Evolutionary conservation across 2,797 vertebrate species (phyloP).

Genomic region (Paratrypauchen microcephalus): DNA sequence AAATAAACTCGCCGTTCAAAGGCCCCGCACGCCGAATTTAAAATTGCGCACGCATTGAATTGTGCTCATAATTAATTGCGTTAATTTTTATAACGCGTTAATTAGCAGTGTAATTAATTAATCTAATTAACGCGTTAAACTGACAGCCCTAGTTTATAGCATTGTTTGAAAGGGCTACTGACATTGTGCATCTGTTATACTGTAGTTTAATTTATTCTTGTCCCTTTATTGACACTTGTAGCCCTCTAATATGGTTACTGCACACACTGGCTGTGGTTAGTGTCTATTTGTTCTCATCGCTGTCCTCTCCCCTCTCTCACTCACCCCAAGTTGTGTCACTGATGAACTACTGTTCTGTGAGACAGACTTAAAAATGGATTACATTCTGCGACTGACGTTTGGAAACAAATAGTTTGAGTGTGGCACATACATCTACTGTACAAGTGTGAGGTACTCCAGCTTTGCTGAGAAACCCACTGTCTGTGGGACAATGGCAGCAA

Average conservation of each 20-base stretch:
- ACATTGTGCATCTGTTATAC: not conserved
- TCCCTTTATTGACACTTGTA: not conserved
- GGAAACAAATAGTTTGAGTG: constrained; percentile 51
- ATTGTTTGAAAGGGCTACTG: not conserved
- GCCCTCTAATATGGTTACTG: constrained; percentile 6
- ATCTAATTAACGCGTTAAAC: too few relatives aligned
- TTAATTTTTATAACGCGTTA: too few relatives aligned
- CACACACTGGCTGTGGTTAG: constrained; percentile 18
- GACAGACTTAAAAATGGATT: constrained; percentile 53
- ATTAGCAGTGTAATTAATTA: too few relatives aligned
- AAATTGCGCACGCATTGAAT: too few relatives aligned
- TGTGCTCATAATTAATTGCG: too few relatives aligned
- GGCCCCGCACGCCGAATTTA: too few relatives aligned
- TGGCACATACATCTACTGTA: constrained; percentile 48
- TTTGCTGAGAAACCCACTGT: constrained; percentile 33
- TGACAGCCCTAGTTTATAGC: too few relatives aligned
- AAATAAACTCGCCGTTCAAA: too few relatives aligned
- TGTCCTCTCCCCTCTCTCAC: constrained; percentile 24
- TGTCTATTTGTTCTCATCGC: constrained; percentile 7
- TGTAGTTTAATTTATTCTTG: not conserved
- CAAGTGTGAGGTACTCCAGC: constrained; percentile 29
- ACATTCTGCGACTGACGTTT: constrained; percentile 42
- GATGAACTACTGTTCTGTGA: constrained; percentile 44
- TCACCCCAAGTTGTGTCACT: constrained; percentile 47
- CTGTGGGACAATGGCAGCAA: constrained; percentile 19